A percentile compares a stretch with the other conserved stretches of the same genome.
Evolutionary conservation across 1,140 invertebrate species (phyloP).

Genomic region (Maniola jurtina): DNA sequence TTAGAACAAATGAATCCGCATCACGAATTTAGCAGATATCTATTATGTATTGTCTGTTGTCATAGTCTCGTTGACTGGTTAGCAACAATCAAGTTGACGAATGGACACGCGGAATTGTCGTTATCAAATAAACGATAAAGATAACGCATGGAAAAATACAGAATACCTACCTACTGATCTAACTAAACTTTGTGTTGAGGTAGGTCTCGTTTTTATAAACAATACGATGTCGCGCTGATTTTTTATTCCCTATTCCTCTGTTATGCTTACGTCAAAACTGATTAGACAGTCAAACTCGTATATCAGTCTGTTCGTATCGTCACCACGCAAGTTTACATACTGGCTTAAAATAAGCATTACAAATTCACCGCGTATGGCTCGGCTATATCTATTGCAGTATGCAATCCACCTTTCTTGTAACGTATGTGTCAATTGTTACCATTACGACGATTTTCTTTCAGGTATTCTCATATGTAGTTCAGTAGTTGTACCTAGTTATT

Average conservation of each 20-base stretch:
- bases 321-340: not conserved
- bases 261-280: not conserved
- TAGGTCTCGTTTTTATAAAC: slow-evolving; percentile 50
- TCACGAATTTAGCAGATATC: no score
- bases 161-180: slow-evolving; percentile 12
- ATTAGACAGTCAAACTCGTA: not conserved
- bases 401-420: no score
- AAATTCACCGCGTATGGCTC: no score
- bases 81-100: not conserved
- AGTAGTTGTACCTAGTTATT: no score
- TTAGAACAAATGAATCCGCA: no score
- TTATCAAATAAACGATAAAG: slow-evolving; percentile 34
- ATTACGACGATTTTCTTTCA: no score
- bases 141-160: slow-evolving; percentile 55
- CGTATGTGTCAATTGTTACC: no score
- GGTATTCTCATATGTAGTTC: no score
- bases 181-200: slow-evolving; percentile 42
- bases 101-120: not conserved
- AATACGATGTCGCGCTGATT: slow-evolving; percentile 26
- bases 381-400: no score
- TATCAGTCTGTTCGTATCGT: not conserved
- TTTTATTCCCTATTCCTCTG: slow-evolving; percentile 10
- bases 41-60: no score
- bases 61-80: no score
- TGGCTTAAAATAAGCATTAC: no score